Percentiles rank a stretch among this genome's conserved stretches.
Conservation (phyloP, 2,797 vertebrate genomes). For the Lagodon rhomboides region DNA sequence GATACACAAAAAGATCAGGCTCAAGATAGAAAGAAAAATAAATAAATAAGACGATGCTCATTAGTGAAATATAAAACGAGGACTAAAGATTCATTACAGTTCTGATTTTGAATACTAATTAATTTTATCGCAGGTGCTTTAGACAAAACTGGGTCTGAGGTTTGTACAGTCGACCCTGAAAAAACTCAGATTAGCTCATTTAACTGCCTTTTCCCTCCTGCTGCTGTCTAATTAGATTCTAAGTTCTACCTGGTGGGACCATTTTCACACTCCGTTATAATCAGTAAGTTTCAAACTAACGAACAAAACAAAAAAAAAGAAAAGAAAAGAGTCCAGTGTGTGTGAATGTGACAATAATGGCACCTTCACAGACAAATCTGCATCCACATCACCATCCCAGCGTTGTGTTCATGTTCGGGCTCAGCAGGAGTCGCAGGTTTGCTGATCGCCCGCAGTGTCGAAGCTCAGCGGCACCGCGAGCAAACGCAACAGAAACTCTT, state of each 20-base stretch:
- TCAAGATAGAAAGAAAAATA: background rate
- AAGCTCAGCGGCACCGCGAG: background rate
- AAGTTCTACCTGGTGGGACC: background rate
- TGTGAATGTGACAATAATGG: background rate
- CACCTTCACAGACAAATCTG: background rate
- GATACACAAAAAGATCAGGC: too few relatives aligned
- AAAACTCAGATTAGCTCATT: background rate
- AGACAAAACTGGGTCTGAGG: background rate
- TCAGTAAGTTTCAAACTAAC: background rate
- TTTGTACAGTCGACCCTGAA: conserved; percentile 4
- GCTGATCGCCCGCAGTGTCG: too few relatives aligned
- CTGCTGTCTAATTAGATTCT: conserved; percentile 22
- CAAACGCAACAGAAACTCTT: background rate
- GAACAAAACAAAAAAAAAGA: background rate
- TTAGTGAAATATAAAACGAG: too few relatives aligned
- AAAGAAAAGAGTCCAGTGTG: too few relatives aligned
- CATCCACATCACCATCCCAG: background rate
- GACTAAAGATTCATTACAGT: background rate
- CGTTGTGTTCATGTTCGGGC: conserved; percentile 1
- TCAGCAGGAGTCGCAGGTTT: too few relatives aligned
- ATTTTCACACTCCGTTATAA: background rate
- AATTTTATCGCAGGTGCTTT: background rate
- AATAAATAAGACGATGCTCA: background rate
- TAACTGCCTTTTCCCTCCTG: background rate
- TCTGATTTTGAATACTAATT: background rate